Conservation (phyloP, 2,888 invertebrate genomes). For the Gari tellinella region DNA sequence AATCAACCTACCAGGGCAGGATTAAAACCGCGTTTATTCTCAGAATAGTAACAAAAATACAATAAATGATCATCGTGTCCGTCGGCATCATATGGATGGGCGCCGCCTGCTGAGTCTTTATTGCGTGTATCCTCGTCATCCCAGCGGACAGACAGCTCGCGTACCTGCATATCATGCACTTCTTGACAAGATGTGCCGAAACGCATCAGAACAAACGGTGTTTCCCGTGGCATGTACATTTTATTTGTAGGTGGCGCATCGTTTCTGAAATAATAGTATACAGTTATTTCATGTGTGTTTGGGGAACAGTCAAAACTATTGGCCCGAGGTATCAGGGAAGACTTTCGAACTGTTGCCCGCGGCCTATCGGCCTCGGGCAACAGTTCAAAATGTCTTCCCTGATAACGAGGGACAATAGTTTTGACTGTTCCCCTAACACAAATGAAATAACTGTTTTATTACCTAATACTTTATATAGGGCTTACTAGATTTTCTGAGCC, state of each 20-base stretch:
- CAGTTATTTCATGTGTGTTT: too few relatives aligned
- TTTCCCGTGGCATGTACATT: conserved; percentile 16
- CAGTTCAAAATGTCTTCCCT: too few relatives aligned
- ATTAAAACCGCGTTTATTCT: too few relatives aligned
- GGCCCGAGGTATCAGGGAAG: too few relatives aligned
- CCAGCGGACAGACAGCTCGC: conserved; percentile 17
- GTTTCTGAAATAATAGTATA: conserved; percentile 12
- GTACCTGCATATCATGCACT: conserved; percentile 14
- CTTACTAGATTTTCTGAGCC: background rate
- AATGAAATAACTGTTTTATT: too few relatives aligned
- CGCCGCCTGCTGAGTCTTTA: conserved; percentile 9
- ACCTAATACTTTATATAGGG: too few relatives aligned
- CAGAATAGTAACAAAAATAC: conserved; percentile 21
- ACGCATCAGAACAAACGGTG: conserved; percentile 19
- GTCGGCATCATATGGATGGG: conserved; percentile 22
- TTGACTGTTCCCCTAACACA: too few relatives aligned
- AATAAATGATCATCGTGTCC: conserved; percentile 12
- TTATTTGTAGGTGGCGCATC: conserved; percentile 9
- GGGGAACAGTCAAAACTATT: too few relatives aligned
- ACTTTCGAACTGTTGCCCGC: too few relatives aligned
- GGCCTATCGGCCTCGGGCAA: too few relatives aligned
- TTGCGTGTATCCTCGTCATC: conserved; percentile 26
- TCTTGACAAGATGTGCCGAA: conserved; percentile 21
- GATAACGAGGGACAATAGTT: too few relatives aligned
- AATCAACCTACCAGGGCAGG: too few relatives aligned